Conservation (phyloP, 2,113 vertebrate species). For the Globicephala melas region DNA sequence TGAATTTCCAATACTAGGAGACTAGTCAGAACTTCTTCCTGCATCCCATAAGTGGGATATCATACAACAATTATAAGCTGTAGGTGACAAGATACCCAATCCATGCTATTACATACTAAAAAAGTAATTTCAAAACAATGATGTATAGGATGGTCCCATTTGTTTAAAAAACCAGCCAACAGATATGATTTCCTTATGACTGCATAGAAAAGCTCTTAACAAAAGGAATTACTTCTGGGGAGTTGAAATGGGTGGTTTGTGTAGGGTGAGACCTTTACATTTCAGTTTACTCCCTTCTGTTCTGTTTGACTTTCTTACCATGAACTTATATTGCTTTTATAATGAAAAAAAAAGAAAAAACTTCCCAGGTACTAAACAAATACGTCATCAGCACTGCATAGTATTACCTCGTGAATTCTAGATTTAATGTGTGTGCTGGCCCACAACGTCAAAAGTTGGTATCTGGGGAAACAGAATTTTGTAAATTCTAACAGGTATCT, state of each 20-base stretch:
- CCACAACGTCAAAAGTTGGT: neutral
- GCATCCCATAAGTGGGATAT: neutral
- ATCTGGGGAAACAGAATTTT: neutral
- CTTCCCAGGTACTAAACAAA: neutral
- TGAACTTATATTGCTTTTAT: neutral
- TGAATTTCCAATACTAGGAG: neutral
- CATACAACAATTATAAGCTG: neutral
- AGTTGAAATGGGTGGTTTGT: neutral
- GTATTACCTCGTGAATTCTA: neutral
- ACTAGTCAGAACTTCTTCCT: neutral
- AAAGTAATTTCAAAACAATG: neutral
- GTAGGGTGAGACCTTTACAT: neutral
- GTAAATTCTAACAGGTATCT: neutral
- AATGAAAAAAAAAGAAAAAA: conserved; percentile 20
- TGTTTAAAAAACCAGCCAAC: neutral
- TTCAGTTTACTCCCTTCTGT: neutral
- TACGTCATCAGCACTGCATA: neutral
- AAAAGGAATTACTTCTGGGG: neutral
- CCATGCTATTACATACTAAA: neutral
- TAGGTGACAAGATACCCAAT: neutral
- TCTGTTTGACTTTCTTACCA: neutral
- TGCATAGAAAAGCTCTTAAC: neutral
- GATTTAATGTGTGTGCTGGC: neutral
- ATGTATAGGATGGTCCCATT: neutral
- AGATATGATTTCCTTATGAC: neutral